These are phyloP conservation scores for Uloborus diversus DNA, from an alignment of 1,140 invertebrate genomes.

Conservation along the genomic window DNA sequence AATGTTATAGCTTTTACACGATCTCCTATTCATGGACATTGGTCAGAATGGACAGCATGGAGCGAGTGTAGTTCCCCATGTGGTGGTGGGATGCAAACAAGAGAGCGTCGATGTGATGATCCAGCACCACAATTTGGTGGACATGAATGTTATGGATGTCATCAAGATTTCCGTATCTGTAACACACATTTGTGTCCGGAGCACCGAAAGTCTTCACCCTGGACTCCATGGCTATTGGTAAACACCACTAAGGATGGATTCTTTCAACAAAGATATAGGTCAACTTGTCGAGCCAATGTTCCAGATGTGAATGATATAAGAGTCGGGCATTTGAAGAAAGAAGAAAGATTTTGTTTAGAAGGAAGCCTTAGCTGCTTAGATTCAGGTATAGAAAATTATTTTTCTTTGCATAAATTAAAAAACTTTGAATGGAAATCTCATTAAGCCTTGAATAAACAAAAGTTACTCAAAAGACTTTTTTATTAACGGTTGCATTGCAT, in stretches of 20 bases:
- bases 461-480: no score
- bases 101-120: slow-evolving; percentile 73
- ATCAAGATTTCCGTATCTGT: slow-evolving; percentile 73
- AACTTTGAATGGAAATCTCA: background rate
- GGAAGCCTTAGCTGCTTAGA: slow-evolving; percentile 70
- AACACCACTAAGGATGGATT: slow-evolving; percentile 70
- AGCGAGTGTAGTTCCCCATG: slow-evolving; percentile 63
- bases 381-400: slow-evolving; percentile 52
- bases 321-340: slow-evolving; percentile 77
- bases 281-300: slow-evolving; percentile 79
- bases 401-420: background rate
- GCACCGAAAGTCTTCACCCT: slow-evolving; percentile 74
- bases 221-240: slow-evolving; percentile 78
- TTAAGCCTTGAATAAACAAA: no score
- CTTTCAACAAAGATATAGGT: slow-evolving; percentile 79
- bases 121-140: slow-evolving; percentile 47
- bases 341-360: slow-evolving; percentile 76
- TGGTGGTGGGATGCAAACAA: slow-evolving; percentile 62
- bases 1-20: slow-evolving; percentile 1
- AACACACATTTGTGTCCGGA: slow-evolving; percentile 76
- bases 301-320: slow-evolving; percentile 72
- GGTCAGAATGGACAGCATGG: slow-evolving; percentile 66
- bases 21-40: slow-evolving; percentile 53
- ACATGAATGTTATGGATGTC: slow-evolving; percentile 73
- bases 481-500: no score